These are phyloP conservation scores for Paramormyrops hopkinsi DNA, from an alignment of 2,797 vertebrate genomes.

Conservation along the genomic window DNA sequence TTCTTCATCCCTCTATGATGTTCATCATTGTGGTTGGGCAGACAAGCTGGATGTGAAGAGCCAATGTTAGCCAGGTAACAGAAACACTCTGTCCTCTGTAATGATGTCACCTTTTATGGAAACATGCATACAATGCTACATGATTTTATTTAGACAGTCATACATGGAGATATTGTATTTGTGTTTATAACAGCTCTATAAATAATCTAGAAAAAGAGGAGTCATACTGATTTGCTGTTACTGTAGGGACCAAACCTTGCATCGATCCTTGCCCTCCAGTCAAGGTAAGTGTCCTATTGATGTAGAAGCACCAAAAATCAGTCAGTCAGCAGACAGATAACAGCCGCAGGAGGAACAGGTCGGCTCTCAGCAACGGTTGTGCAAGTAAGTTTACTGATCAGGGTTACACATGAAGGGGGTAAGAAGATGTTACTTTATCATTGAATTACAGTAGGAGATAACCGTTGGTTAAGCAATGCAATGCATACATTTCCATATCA, in stretches of 20 bases:
- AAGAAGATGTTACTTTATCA: not conserved
- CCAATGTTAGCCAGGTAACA: not conserved
- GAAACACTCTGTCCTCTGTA: not conserved
- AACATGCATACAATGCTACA: not conserved
- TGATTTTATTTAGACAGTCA: not conserved
- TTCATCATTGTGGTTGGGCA: not conserved
- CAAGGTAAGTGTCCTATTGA: not conserved
- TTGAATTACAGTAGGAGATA: not conserved
- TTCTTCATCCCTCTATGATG: not conserved
- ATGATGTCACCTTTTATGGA: not conserved
- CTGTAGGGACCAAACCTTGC: not conserved
- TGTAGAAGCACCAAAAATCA: not conserved
- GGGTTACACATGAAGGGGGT: not conserved
- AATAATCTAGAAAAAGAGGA: not conserved
- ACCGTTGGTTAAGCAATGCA: not conserved
- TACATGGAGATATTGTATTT: not conserved
- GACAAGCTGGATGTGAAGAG: not conserved
- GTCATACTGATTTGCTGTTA: not conserved
- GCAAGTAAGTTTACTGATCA: not conserved
- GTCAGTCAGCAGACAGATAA: not conserved
- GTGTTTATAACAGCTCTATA: not conserved
- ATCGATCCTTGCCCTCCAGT: not conserved
- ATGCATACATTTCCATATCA: not conserved
- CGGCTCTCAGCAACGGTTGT: not conserved
- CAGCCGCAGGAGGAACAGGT: not conserved